Evolutionary conservation across 2,113 vertebrate species (phyloP).

Genomic region (Takifugu flavidus): DNA sequence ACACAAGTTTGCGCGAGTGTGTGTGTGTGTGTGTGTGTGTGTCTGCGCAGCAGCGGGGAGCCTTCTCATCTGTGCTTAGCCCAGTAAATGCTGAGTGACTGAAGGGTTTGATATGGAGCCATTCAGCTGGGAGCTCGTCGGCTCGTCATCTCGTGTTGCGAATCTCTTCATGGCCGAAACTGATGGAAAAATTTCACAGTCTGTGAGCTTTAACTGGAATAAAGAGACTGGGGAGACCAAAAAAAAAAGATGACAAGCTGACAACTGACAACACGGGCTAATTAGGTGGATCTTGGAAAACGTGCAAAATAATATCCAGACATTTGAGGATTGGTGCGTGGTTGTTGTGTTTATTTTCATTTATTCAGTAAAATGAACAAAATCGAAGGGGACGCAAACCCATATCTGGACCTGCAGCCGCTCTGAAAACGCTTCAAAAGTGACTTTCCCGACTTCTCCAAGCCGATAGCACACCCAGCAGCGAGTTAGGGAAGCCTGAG

Average conservation of each 20-base stretch:
- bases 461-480: too few species aligned
- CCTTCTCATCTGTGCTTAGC: slow-evolving; percentile 68
- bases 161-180: slow-evolving; percentile 35
- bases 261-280: slow-evolving; percentile 34
- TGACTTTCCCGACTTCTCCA: too few species aligned
- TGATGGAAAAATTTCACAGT: slow-evolving; percentile 30
- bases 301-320: too few species aligned
- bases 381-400: too few species aligned
- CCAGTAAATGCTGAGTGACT: slow-evolving; percentile 69
- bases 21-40: slow-evolving; percentile 3
- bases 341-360: too few species aligned
- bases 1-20: slow-evolving; percentile 23
- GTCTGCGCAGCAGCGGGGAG: slow-evolving; percentile 19
- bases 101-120: slow-evolving; percentile 67
- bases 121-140: slow-evolving; percentile 65
- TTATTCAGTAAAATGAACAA: too few species aligned
- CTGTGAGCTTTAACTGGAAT: slow-evolving; percentile 44
- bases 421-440: too few species aligned
- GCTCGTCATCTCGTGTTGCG: slow-evolving; percentile 53
- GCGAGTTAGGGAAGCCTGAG: too few species aligned
- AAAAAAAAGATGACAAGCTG: not conserved
- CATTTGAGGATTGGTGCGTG: too few species aligned
- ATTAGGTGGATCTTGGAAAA: slow-evolving; percentile 36
- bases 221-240: slow-evolving; percentile 24
- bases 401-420: too few species aligned